Evolutionary conservation across 1,140 invertebrate genomes (phyloP).

Genomic region (Drosophila lini): DNA sequence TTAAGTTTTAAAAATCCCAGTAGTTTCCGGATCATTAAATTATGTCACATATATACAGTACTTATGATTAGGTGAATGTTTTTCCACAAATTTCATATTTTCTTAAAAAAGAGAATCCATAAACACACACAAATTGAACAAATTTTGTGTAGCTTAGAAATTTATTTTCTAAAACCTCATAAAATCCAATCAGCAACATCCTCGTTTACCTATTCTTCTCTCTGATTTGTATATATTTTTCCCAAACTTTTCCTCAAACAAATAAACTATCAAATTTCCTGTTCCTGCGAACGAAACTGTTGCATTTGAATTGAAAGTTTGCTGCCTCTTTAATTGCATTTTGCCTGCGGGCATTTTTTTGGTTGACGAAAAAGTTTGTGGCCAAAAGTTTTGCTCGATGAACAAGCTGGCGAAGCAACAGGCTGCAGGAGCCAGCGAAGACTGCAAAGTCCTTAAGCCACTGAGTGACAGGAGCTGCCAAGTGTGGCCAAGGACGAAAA

Average conservation of each 20-base stretch:
- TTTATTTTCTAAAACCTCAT: neutral
- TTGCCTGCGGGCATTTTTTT: constrained; percentile 45
- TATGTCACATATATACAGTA: no score
- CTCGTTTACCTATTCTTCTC: no score
- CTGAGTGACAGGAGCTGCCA: constrained; percentile 50
- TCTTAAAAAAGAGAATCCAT: no score
- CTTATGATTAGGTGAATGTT: no score
- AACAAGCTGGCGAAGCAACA: constrained; percentile 31
- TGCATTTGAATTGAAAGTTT: constrained; percentile 23
- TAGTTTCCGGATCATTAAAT: no score
- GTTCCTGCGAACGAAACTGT: constrained; percentile 9
- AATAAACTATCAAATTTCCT: constrained; percentile 3
- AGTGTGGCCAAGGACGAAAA: constrained; percentile 19
- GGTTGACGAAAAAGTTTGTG: constrained; percentile 40
- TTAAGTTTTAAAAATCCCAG: no score
- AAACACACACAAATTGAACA: no score
- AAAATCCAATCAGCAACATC: neutral
- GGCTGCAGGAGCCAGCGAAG: constrained; percentile 30
- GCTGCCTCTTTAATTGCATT: constrained; percentile 46
- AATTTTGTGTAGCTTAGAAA: no score
- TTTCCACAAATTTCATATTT: no score
- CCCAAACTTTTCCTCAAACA: neutral
- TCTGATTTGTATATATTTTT: neutral
- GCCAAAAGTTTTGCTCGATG: constrained; percentile 27
- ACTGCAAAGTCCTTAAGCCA: constrained; percentile 53